Conservation (phyloP, 2,797 vertebrate genomes). For the Myotis daubentonii region DNA sequence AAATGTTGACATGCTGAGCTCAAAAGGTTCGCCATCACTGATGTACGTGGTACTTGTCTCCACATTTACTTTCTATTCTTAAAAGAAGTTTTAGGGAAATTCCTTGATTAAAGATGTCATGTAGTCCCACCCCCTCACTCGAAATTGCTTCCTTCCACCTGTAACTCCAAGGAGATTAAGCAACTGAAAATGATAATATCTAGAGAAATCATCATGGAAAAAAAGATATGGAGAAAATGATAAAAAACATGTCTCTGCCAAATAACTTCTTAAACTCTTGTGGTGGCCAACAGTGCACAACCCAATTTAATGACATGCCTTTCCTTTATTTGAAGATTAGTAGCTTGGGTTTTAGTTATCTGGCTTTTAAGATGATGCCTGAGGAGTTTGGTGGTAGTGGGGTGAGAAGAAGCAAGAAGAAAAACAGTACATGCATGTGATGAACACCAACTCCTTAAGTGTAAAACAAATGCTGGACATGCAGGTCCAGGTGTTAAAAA, state of each 20-base stretch:
- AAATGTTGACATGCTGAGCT: too few species aligned
- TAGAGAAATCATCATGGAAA: constrained; percentile 16
- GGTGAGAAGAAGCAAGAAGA: neutral
- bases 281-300: neutral
- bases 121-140: neutral
- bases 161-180: constrained; percentile 34
- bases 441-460: neutral
- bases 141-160: neutral
- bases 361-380: neutral
- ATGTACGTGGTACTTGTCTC: neutral
- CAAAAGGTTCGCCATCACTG: too few species aligned
- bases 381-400: neutral
- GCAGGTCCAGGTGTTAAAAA: neutral
- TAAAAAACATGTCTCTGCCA: neutral
- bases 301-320: neutral
- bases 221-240: neutral
- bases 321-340: neutral
- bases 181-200: constrained; percentile 14
- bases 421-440: neutral
- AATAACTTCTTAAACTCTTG: constrained; percentile 33
- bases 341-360: neutral
- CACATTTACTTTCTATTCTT: neutral
- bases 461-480: neutral
- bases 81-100: neutral
- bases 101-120: neutral